phyloP scores from a whole-genome alignment of 2,888 invertebrate species.

The Agrypnus murinus region DNA sequence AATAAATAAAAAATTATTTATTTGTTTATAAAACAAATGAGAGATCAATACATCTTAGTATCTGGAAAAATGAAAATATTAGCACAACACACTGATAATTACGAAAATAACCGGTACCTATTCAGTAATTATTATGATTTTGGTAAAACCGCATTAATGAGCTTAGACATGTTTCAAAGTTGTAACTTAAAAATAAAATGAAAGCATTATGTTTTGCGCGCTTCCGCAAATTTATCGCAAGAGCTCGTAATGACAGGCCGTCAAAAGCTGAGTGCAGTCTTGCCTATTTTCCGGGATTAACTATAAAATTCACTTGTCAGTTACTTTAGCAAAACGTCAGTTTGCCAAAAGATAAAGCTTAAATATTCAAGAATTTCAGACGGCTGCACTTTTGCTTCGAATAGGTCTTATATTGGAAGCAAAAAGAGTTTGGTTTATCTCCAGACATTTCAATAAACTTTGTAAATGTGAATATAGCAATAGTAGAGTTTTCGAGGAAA shows the following conservation, averaged over 20 bases:
- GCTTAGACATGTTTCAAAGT: neutral
- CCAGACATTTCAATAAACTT: conserved; percentile 37
- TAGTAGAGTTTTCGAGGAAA: conserved; percentile 12
- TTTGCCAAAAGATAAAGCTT: conserved; percentile 25
- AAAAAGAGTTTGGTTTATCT: conserved; percentile 28
- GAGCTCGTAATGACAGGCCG: conserved; percentile 16
- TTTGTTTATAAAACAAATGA: conserved; percentile 52
- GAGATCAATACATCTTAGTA: conserved; percentile 36
- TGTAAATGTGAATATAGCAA: conserved; percentile 42
- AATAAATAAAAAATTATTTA: conserved; percentile 46
- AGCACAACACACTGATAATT: conserved; percentile 7
- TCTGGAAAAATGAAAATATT: neutral
- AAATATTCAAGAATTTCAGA: conserved; percentile 44
- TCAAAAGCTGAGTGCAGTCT: conserved; percentile 29
- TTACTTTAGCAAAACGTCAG: conserved; percentile 33
- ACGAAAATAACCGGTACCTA: neutral
- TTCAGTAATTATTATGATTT: conserved; percentile 21
- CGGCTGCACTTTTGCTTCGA: conserved; percentile 30
- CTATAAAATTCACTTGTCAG: conserved; percentile 33
- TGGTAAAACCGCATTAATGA: neutral
- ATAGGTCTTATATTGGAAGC: conserved; percentile 35
- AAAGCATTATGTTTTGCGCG: neutral
- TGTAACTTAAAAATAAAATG: neutral
- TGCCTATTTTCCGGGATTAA: conserved; percentile 27
- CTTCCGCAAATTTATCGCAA: conserved; percentile 14